These are phyloP conservation scores for Araneus ventricosus DNA, from an alignment of 1,140 invertebrate genomes.

Conservation along the genomic window DNA sequence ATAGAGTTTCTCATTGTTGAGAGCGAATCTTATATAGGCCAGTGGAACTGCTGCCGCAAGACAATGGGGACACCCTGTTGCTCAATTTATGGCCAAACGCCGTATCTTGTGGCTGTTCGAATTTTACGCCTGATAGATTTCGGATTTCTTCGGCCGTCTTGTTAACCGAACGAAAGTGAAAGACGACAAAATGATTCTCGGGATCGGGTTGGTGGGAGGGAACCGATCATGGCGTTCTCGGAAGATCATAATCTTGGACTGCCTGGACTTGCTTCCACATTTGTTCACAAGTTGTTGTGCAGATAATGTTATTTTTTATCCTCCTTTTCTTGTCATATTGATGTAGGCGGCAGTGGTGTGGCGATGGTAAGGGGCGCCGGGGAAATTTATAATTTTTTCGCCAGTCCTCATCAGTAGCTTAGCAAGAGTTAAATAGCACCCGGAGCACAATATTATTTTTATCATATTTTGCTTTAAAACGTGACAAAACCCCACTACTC, in stretches of 20 bases:
- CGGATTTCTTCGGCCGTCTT: neutral
- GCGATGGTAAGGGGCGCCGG: too few relatives aligned
- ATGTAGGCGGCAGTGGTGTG: too few relatives aligned
- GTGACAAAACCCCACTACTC: too few relatives aligned
- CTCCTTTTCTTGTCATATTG: neutral
- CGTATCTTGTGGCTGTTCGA: constrained; percentile 60
- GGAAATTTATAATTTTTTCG: too few relatives aligned
- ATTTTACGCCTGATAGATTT: constrained; percentile 71
- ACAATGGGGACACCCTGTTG: constrained; percentile 71
- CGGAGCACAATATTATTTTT: too few relatives aligned
- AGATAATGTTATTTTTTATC: too few relatives aligned
- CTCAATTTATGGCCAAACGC: constrained; percentile 67
- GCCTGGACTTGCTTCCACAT: too few relatives aligned
- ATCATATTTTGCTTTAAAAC: too few relatives aligned
- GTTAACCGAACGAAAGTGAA: neutral
- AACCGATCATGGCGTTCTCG: neutral
- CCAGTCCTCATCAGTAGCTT: too few relatives aligned
- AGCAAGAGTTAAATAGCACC: too few relatives aligned
- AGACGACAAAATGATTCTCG: constrained; percentile 10
- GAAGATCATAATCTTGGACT: constrained; percentile 6
- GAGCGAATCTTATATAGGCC: constrained; percentile 62
- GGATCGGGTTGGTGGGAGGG: neutral
- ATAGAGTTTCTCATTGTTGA: constrained; percentile 69
- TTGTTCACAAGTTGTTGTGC: too few relatives aligned
- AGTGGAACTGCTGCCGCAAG: constrained; percentile 62